Base-by-base conservation (phyloP, 2,113 vertebrate species). In the Oncorhynchus gorbuscha region DNA sequence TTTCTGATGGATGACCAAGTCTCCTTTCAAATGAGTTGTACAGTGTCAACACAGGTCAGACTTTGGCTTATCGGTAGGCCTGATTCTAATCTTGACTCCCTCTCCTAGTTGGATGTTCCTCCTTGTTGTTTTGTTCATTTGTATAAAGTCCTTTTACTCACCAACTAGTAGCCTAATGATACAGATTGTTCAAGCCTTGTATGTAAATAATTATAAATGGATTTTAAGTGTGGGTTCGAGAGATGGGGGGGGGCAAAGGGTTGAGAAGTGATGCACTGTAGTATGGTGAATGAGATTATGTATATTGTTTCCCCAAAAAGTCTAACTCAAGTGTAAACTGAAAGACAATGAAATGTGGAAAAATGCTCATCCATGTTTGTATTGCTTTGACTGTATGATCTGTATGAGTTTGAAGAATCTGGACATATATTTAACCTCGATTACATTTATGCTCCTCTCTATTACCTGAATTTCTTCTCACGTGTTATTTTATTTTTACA, bases 341-440 rank as follows among this genome's bases (percentile, higher is more conserved):
- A 74, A 84, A 82, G 71, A 79, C 3, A 30, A 78, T 71, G 74
- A 86, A 81, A 81, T 76, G 81, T 81, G 72, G n/a, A 75, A 75
- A 85, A 83, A 89, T 79, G 69, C 45, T 83, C 74, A 82, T 81
- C 71, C 55, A 14, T 84, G 91, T 95, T 96, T 94, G 89, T 91
- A 92, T 95, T 94, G 92, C 94, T 95, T 96, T 94, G 89, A 89
- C 89, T 92, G 94, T 91, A 32, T 35, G 32, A 7, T 90, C 93
- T 95, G 89, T 92, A 90, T 92, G 93, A 94, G 91, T 95, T 90
- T 82, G 89, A 91, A 22, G 59, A 62, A 24, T 86, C 73, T 86
- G 92, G 86, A 93, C 94, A 94, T 96, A 94, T 95, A 96, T 97
- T 96, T 96, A 96, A 96, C 94, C 94, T 90, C 92, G 91, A 97